Conservation (phyloP, 2,113 vertebrate genomes). For the Onychorhynchus coronatus region DNA sequence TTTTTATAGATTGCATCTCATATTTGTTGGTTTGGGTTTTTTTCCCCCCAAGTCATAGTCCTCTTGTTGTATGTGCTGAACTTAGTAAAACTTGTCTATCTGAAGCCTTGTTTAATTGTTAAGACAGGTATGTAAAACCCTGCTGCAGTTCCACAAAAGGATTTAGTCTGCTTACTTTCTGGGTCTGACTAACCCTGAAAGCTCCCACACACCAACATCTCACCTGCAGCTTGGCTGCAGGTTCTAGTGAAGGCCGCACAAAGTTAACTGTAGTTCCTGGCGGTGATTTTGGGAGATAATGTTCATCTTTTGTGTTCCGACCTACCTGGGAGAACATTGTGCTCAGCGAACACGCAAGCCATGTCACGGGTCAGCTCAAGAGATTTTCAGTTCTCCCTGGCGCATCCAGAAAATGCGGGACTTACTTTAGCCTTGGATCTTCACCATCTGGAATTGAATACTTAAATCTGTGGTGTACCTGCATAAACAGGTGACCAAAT, state of each 20-base stretch:
- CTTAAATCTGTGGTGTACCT: not conserved
- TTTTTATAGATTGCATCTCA: not conserved
- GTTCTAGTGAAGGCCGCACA: not conserved
- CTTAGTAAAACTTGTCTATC: not conserved
- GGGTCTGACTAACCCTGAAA: not conserved
- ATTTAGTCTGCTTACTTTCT: not conserved
- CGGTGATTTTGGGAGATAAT: not conserved
- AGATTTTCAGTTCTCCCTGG: not conserved
- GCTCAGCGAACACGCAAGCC: not conserved
- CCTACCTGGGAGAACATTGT: not conserved
- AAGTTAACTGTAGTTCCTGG: not conserved
- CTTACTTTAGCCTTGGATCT: not conserved
- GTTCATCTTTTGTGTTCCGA: not conserved
- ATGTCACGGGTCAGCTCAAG: not conserved
- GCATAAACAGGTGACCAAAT: not conserved
- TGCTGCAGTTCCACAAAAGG: not conserved
- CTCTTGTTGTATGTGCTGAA: not conserved
- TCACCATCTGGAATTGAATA: not conserved
- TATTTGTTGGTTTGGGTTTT: not conserved
- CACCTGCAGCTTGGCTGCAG: not conserved
- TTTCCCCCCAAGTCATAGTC: fast-evolving
- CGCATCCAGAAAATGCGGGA: not conserved
- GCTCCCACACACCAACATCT: not conserved
- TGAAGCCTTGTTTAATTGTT: not conserved
- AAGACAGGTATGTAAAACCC: not conserved